Evolutionary conservation across 2,888 invertebrate species (phyloP), one percentile per base, ranked within the genome.

Genomic region (Hipparchia semele): DNA sequence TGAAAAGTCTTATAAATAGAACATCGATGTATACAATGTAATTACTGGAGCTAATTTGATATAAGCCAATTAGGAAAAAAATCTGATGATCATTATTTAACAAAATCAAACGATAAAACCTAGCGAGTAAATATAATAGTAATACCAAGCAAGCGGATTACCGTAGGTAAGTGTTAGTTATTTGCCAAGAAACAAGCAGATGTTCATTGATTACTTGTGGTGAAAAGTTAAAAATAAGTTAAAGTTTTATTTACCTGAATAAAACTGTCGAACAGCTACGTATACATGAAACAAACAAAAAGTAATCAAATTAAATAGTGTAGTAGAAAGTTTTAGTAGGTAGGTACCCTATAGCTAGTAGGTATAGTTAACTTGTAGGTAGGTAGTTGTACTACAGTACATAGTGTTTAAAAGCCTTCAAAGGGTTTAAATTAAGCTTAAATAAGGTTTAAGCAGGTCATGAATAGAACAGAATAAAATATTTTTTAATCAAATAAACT

Each of bases 241-340:
- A 51, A 10, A 12, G 53, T 68, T n/a, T 60, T 46, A 76, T 91
- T 23, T 93, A 93, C 93, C 93, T 92, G 92, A 91, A 84, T 93
- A 93, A 82, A 92, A 86, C 83, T 93, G 92, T 86, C 92, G 92
- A 60, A 93, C 93, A 81, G 93, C 93, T 92, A 90, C 90, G 77
- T 82, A 84, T 92, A 93, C 93, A 93, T 93, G 93, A 90, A 93
- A 93, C 93, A 92, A 92, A 91, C 88, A 87, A 79, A 80, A 87
- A 79, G 80, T 79, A 82, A 83, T 81, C 84, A 82, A 83, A 82
- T 81, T 80, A 79, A 80, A 79, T 79, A 64, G 66, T 70, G 62
- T 78, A 77, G 74, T 75, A 77, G 74, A 59, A 10, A 33, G 6
- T 59, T 33, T 33, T 59, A 33, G 9, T n/a, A 12, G 13, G 13